A percentile compares a stretch with the other conserved stretches of the same genome.
These are phyloP conservation scores for Myrmecophaga tridactyla DNA, from an alignment of 2,113 vertebrate genomes.

Conservation along the genomic window DNA sequence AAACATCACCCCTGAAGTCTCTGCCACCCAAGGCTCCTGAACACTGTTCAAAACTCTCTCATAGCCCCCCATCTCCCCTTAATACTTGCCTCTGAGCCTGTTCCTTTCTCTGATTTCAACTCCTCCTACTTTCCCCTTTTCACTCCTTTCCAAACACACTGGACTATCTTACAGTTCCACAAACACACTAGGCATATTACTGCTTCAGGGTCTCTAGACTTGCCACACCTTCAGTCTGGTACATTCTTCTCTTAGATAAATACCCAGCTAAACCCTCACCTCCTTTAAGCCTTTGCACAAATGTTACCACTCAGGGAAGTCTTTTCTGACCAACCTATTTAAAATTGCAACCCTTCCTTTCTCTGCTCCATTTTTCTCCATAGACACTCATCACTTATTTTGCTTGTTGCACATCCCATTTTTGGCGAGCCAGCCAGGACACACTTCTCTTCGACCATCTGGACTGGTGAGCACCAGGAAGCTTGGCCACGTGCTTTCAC, in stretches of 20 bases:
- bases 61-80: not conserved
- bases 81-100: not conserved
- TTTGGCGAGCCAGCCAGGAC: too few species aligned
- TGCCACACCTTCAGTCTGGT: not conserved
- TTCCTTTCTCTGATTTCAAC: not conserved
- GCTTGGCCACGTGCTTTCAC: too few species aligned
- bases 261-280: not conserved
- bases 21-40: too few species aligned
- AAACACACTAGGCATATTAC: not conserved
- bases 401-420: not conserved
- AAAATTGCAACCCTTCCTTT: not conserved
- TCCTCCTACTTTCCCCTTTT: not conserved
- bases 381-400: not conserved
- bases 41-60: not conserved
- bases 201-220: not conserved
- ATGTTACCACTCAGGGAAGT: not conserved
- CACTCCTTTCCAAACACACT: not conserved
- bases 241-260: not conserved
- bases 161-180: not conserved
- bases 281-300: not conserved
- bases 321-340: not conserved
- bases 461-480: too few species aligned
- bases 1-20: too few species aligned
- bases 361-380: not conserved
- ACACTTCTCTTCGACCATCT: too few species aligned